These are phyloP conservation scores for Cyphomyrus discorhynchus DNA, from an alignment of 2,113 vertebrate species.

Conservation along the genomic window DNA sequence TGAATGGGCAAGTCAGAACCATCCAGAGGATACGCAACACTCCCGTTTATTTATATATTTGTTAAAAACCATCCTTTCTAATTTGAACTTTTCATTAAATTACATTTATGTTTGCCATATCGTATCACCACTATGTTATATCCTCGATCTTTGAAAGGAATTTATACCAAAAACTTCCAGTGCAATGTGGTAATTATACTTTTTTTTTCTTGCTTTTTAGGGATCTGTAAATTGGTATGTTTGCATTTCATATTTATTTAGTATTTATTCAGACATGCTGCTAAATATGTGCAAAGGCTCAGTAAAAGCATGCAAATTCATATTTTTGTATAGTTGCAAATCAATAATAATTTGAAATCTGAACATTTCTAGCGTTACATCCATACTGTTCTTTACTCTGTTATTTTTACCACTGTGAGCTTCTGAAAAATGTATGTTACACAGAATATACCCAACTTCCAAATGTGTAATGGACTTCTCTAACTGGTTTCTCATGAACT, in stretches of 20 bases:
- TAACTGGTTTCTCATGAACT: neutral
- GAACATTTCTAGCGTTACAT: conserved; percentile 10
- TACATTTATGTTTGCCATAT: neutral
- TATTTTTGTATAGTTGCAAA: neutral
- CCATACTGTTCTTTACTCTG: neutral
- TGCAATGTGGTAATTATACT: conserved; percentile 16
- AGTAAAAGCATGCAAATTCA: neutral
- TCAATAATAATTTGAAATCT: conserved; percentile 2
- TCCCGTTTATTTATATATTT: neutral
- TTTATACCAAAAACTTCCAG: conserved; percentile 18
- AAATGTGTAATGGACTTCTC: neutral
- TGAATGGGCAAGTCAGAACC: neutral
- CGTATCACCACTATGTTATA: neutral
- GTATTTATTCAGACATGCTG: conserved; percentile 11
- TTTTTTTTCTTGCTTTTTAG: conserved; percentile 1
- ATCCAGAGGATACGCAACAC: neutral
- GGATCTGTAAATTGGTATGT: conserved; percentile 16
- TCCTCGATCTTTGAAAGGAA: conserved; percentile 1
- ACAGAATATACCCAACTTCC: neutral
- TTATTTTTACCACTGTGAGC: neutral
- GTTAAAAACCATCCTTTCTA: neutral
- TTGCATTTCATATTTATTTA: neutral
- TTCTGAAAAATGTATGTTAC: neutral
- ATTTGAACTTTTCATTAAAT: neutral
- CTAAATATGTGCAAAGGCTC: neutral